These are phyloP conservation scores for Pardalotus punctatus DNA, from an alignment of 2,113 vertebrate species.

Conservation along the genomic window DNA sequence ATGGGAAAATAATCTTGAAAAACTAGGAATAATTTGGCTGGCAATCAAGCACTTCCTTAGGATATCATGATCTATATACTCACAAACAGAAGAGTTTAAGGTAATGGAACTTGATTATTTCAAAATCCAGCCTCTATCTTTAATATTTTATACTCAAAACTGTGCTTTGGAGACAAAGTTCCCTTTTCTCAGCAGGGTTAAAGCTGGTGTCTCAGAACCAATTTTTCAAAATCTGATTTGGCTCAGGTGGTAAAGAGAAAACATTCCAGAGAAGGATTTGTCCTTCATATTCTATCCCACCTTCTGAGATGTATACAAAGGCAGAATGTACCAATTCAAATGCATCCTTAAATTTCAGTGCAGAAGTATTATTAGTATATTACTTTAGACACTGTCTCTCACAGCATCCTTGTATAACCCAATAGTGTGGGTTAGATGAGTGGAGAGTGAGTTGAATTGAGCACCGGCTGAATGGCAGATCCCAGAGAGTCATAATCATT, in stretches of 20 bases:
- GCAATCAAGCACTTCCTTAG: not conserved
- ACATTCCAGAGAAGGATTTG: not conserved
- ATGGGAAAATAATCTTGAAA: not conserved
- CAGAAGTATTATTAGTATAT: not conserved
- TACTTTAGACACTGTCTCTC: not conserved
- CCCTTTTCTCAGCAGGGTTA: not conserved
- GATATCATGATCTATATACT: not conserved
- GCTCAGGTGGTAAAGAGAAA: not conserved
- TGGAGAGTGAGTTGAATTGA: not conserved
- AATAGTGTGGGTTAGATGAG: not conserved
- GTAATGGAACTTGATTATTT: not conserved
- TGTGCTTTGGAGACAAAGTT: not conserved
- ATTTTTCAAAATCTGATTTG: not conserved
- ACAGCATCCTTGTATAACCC: not conserved
- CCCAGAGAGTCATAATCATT: not conserved
- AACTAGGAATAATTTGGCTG: not conserved
- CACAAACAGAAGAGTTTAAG: not conserved
- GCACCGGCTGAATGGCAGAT: not conserved
- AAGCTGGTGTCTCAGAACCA: not conserved
- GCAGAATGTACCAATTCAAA: not conserved
- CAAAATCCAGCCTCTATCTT: not conserved
- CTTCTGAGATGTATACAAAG: not conserved
- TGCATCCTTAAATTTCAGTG: not conserved
- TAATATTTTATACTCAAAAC: not conserved
- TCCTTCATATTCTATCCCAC: not conserved